A percentile compares a stretch with the other conserved stretches of the same genome.
Conservation (phyloP, 2,113 vertebrate species). For the Larimichthys crocea region DNA sequence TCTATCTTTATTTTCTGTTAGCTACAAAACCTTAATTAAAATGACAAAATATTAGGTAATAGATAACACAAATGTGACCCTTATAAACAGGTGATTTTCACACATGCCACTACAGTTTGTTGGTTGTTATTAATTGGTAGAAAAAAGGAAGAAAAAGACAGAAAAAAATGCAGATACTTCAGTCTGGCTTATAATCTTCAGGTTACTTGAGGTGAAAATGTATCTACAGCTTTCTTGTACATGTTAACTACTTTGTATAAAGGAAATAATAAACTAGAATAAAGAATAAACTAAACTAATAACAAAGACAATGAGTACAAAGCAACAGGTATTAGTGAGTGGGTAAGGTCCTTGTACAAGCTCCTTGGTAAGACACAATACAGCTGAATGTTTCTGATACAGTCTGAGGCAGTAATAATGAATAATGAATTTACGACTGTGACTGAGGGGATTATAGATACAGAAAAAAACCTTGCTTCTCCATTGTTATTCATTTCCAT, state of each 20-base stretch:
- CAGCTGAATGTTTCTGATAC: conserved; percentile 26
- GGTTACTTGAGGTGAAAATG: no score
- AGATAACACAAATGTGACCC: no score
- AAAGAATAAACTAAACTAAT: no score
- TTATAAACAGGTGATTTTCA: neutral
- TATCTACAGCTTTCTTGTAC: no score
- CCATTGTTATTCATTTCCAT: neutral
- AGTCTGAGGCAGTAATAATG: neutral
- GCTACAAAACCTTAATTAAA: neutral
- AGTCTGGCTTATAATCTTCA: no score
- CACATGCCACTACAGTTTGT: neutral
- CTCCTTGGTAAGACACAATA: conserved; percentile 2
- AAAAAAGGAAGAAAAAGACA: no score
- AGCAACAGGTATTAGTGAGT: conserved; percentile 52
- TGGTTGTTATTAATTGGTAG: neutral
- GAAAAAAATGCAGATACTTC: no score
- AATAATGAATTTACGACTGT: neutral
- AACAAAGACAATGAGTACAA: conserved; percentile 32
- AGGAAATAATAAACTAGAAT: no score
- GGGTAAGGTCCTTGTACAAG: conserved; percentile 11
- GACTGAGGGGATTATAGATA: neutral
- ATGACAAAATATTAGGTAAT: neutral
- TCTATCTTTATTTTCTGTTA: no score
- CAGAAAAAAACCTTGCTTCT: neutral
- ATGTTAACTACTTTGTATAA: no score